These are phyloP conservation scores for Corvus cornix DNA, from an alignment of 2,113 vertebrate species.

Conservation along the genomic window DNA sequence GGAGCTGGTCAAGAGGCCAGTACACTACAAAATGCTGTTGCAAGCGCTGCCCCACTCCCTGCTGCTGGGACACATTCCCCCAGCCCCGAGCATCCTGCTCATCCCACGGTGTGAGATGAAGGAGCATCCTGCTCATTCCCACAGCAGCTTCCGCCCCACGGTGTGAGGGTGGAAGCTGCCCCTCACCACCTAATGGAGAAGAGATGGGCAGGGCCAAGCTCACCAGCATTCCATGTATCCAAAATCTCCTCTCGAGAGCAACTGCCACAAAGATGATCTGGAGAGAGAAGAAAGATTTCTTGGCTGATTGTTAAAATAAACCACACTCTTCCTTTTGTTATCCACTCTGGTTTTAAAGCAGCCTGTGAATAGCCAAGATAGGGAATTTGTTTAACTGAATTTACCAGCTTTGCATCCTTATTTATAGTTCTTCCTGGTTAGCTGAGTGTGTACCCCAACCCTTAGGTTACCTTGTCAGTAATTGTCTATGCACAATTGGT, in stretches of 20 bases:
- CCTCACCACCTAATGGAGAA: not conserved
- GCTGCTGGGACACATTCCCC: not conserved
- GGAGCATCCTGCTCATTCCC: no score
- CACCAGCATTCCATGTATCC: not conserved
- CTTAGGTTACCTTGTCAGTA: not conserved
- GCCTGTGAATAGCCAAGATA: not conserved
- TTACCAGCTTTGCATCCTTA: not conserved
- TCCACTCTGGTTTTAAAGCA: not conserved
- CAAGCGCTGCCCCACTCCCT: not conserved
- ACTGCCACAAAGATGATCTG: not conserved
- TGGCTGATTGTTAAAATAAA: not conserved
- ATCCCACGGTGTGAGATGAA: no score
- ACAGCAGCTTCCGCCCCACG: no score
- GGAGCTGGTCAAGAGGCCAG: not conserved
- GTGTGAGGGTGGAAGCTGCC: not conserved
- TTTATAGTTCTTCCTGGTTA: not conserved
- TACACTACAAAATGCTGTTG: not conserved
- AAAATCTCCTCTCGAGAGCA: accelerated
- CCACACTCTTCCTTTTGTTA: not conserved
- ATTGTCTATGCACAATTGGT: not conserved
- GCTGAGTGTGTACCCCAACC: not conserved
- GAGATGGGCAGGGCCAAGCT: not conserved
- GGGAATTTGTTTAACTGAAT: not conserved
- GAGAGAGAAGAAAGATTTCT: not conserved
- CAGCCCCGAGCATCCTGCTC: accelerated